These are phyloP conservation scores for Rhea pennata DNA, from an alignment of 2,113 vertebrate genomes.

Conservation along the genomic window DNA sequence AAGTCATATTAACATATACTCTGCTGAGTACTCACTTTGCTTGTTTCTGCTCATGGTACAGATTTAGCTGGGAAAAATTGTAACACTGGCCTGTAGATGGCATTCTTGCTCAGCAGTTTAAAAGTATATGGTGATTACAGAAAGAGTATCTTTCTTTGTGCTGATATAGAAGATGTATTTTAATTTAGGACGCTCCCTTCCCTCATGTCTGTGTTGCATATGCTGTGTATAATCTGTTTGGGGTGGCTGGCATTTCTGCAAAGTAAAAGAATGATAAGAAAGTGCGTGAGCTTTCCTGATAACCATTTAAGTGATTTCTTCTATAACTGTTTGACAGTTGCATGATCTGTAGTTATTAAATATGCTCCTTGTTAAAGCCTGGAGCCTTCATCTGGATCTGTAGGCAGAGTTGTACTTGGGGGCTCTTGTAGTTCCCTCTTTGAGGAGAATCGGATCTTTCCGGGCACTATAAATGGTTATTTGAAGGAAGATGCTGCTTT, in stretches of 20 bases:
- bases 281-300: constrained; percentile 7
- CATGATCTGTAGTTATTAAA: background rate
- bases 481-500: background rate
- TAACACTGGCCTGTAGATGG: constrained; percentile 22
- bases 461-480: background rate
- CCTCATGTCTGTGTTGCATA: background rate
- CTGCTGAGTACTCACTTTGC: background rate
- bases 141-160: background rate
- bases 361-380: background rate
- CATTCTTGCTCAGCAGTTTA: constrained; percentile 46
- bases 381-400: background rate
- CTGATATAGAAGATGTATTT: background rate
- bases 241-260: background rate
- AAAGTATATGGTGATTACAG: background rate
- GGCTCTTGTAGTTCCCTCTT: background rate
- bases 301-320: background rate
- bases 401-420: background rate
- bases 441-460: background rate
- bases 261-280: background rate
- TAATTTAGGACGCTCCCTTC: background rate
- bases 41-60: background rate
- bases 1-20: background rate
- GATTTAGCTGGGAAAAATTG: background rate
- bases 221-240: background rate
- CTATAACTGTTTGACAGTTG: background rate